phyloP scores from a whole-genome alignment of 2,888 invertebrate species.

The Agrenia bidenticulata region DNA sequence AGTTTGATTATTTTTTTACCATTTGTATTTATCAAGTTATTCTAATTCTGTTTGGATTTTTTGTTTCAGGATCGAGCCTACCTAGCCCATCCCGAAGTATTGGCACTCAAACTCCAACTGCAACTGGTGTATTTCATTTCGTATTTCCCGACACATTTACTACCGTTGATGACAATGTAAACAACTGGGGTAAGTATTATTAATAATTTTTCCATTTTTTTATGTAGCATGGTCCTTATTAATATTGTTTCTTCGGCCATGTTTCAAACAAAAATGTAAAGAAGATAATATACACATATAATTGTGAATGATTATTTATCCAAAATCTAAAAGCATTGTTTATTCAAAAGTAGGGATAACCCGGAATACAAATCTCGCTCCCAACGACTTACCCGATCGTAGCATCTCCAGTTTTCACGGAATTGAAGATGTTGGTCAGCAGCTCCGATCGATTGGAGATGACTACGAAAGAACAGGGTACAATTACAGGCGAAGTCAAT shows the following conservation, averaged over 20 bases:
- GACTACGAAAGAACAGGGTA: constrained; percentile 17
- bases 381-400: no score
- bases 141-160: constrained; percentile 27
- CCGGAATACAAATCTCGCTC: no score
- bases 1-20: no score
- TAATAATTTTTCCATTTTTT: no score
- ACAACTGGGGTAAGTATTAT: not conserved
- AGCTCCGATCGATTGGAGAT: constrained; percentile 32
- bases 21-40: no score
- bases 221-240: no score
- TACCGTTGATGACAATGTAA: not conserved
- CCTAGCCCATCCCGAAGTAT: constrained; percentile 12
- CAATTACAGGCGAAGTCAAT: constrained; percentile 25
- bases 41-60: not conserved
- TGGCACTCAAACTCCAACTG: constrained; percentile 35
- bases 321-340: no score
- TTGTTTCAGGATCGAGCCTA: constrained; percentile 7
- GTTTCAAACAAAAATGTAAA: not conserved
- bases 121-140: constrained; percentile 23
- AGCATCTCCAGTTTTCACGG: not conserved
- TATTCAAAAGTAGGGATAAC: no score
- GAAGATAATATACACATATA: no score
- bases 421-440: constrained; percentile 22
- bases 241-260: no score
- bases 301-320: no score